A percentile compares a stretch with the other conserved stretches of the same genome.
These are phyloP conservation scores for Nilaparvata lugens DNA, from an alignment of 1,140 invertebrate species.

Conservation along the genomic window DNA sequence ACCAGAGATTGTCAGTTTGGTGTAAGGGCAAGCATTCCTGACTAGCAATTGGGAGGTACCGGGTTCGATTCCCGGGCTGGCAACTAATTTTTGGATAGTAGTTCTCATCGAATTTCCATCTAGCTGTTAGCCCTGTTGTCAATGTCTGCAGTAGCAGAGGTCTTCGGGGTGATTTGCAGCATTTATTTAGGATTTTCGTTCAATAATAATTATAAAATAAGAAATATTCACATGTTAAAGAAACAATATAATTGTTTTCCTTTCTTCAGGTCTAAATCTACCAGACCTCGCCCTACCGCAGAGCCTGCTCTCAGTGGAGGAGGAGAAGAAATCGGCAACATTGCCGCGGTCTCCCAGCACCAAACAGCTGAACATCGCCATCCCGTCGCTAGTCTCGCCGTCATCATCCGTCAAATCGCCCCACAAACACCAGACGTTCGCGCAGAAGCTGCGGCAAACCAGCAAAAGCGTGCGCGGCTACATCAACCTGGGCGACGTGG, in stretches of 20 bases:
- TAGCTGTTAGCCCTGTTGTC: too few species aligned
- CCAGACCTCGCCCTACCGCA: conserved; percentile 9
- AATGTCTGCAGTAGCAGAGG: too few species aligned
- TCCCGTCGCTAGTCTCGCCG: conserved; percentile 35
- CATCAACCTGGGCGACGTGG: conserved; percentile 53
- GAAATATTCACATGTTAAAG: too few species aligned
- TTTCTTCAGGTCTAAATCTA: conserved; percentile 14
- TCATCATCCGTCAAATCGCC: conserved; percentile 52
- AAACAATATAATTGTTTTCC: not conserved
- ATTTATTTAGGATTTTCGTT: too few species aligned
- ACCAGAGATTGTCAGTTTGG: too few species aligned
- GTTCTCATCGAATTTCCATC: too few species aligned
- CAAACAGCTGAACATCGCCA: conserved; percentile 5
- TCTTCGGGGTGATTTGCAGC: too few species aligned
- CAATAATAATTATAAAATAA: too few species aligned
- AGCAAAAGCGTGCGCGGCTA: conserved; percentile 71
- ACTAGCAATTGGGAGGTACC: too few species aligned
- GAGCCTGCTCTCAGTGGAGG: conserved; percentile 7
- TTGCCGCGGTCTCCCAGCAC: conserved; percentile 13
- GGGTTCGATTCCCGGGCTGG: too few species aligned
- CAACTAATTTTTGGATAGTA: too few species aligned
- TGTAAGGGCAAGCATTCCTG: too few species aligned
- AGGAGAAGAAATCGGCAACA: conserved; percentile 36
- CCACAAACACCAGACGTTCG: conserved; percentile 68
- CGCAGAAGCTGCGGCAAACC: conserved; percentile 72